Percentiles rank a stretch among this genome's conserved stretches.
Evolutionary conservation across 2,113 vertebrate species (phyloP).

Genomic region (Psittacara wagleri): DNA sequence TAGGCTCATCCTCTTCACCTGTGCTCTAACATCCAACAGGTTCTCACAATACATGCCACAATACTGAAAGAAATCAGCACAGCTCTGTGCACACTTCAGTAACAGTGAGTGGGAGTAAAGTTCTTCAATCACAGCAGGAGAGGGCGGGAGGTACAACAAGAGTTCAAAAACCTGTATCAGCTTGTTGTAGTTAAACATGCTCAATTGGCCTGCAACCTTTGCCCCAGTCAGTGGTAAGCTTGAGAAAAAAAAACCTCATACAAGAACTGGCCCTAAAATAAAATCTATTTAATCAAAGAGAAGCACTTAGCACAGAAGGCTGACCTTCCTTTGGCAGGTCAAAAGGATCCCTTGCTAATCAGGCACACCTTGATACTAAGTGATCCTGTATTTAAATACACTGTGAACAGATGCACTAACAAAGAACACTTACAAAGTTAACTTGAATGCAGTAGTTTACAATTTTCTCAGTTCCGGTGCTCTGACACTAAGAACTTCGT

Average conservation of each 20-base stretch:
- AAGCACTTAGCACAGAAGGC: neutral
- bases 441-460: rapidly evolving
- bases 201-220: neutral
- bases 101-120: neutral
- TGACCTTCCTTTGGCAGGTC: neutral
- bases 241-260: neutral
- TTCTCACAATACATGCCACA: neutral
- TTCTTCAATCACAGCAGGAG: neutral
- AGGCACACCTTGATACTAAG: neutral
- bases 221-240: neutral
- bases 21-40: neutral
- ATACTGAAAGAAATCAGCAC: neutral
- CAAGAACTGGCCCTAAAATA: neutral
- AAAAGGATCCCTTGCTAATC: rapidly evolving
- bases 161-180: neutral
- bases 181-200: neutral
- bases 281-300: neutral
- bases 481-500: neutral
- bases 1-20: neutral
- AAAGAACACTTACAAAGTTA: neutral
- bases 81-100: neutral
- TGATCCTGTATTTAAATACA: neutral
- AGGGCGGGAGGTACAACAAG: neutral
- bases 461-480: neutral
- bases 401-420: neutral